A percentile compares a stretch with the other conserved stretches of the same genome.
Evolutionary conservation across 2,888 invertebrate genomes (phyloP).

Genomic region (Serripes groenlandicus): DNA sequence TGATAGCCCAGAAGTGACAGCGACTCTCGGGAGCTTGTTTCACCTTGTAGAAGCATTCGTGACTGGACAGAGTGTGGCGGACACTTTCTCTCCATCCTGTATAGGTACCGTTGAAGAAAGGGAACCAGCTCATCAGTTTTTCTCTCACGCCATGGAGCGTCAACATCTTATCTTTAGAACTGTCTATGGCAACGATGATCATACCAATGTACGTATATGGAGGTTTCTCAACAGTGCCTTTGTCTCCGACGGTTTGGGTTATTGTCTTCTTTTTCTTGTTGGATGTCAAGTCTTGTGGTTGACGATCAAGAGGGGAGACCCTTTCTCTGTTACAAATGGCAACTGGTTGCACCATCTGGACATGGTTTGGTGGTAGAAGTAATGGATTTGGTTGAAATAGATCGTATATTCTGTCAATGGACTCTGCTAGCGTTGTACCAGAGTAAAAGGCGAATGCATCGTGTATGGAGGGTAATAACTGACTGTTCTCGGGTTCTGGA

Average conservation of each 20-base stretch:
- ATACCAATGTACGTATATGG: constrained; percentile 78
- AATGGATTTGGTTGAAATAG: background rate
- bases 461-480: background rate
- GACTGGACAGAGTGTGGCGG: constrained; percentile 73
- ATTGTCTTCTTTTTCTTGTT: background rate
- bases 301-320: background rate
- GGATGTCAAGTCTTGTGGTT: background rate
- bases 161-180: constrained; percentile 59
- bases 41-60: constrained; percentile 70
- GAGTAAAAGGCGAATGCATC: background rate
- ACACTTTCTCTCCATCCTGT: constrained; percentile 76
- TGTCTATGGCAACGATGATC: constrained; percentile 70
- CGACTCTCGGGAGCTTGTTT: background rate
- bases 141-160: constrained; percentile 67
- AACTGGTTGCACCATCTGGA: background rate
- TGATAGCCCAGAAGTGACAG: constrained; percentile 26
- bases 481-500: background rate
- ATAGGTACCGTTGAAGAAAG: constrained; percentile 74
- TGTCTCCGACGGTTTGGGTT: background rate
- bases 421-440: background rate
- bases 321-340: background rate
- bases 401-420: background rate
- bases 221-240: constrained; percentile 64
- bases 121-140: constrained; percentile 68
- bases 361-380: background rate